A percentile compares a stretch with the other conserved stretches of the same genome.
These are phyloP conservation scores for Erannis defoliaria DNA, from an alignment of 2,888 invertebrate genomes.

Conservation along the genomic window DNA sequence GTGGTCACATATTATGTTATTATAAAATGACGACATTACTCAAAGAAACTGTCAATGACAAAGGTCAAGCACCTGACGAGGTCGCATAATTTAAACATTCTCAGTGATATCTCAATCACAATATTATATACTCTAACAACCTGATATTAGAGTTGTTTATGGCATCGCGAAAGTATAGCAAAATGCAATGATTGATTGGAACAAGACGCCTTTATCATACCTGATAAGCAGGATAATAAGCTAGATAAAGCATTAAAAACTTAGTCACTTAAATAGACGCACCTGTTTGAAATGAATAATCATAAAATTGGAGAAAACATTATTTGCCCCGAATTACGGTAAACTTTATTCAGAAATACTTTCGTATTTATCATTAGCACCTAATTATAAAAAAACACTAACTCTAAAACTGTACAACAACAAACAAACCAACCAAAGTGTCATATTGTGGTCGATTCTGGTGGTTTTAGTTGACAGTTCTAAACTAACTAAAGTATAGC, in stretches of 20 bases:
- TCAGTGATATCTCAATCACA: not conserved
- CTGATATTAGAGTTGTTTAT: not conserved
- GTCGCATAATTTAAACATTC: not conserved
- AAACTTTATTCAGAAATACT: too few relatives aligned
- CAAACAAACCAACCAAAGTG: too few relatives aligned
- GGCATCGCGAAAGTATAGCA: too few relatives aligned
- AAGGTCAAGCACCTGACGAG: conserved; percentile 20
- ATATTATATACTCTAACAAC: not conserved
- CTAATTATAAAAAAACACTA: too few relatives aligned
- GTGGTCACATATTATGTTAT: not conserved
- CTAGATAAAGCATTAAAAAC: not conserved
- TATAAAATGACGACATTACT: not conserved
- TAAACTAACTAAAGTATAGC: too few relatives aligned
- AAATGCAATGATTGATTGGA: not conserved
- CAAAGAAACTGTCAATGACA: conserved; percentile 11
- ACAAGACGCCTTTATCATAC: not conserved
- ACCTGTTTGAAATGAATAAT: not conserved
- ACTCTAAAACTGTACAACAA: too few relatives aligned
- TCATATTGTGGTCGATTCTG: too few relatives aligned
- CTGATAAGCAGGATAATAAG: too few relatives aligned
- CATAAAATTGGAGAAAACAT: not conserved
- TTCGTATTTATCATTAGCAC: too few relatives aligned
- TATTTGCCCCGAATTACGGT: too few relatives aligned
- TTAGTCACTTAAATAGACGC: not conserved
- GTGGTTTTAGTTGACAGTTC: too few relatives aligned